phyloP scores from a whole-genome alignment of 2,113 vertebrate genomes.

The Garra rufa region DNA sequence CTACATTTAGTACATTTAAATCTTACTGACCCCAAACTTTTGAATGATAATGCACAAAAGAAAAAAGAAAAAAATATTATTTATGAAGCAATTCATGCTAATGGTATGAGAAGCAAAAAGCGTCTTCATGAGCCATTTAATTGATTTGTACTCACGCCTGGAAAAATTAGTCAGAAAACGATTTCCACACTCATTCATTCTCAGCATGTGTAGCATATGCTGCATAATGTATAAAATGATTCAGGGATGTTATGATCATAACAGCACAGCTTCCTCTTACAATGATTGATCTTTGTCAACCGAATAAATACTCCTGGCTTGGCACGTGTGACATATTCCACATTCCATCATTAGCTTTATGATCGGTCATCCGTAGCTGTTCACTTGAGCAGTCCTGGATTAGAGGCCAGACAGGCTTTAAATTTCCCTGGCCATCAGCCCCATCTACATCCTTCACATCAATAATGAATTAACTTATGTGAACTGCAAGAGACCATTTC shows the following conservation, averaged over 20 bases:
- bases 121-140: conserved; percentile 1
- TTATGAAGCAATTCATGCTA: background rate
- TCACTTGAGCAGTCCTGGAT: background rate
- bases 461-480: conserved; percentile 53
- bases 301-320: conserved; percentile 3
- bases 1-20: too few species aligned
- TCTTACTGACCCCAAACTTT: background rate
- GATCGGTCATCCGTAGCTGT: conserved; percentile 29
- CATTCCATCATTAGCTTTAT: conserved; percentile 18
- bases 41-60: background rate
- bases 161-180: background rate
- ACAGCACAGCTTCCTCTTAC: background rate
- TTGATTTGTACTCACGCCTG: background rate
- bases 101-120: background rate
- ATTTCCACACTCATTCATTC: conserved; percentile 12
- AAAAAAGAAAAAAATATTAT: too few species aligned
- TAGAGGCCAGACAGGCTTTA: conserved; percentile 30
- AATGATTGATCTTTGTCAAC: background rate
- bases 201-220: conserved; percentile 29
- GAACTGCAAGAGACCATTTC: conserved; percentile 45
- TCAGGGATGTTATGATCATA: conserved; percentile 8
- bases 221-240: conserved; percentile 41
- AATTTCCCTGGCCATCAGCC: conserved; percentile 27
- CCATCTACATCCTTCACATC: conserved; percentile 33
- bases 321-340: background rate